A percentile compares a stretch with the other conserved stretches of the same genome.
Conservation (phyloP, 2,797 vertebrate genomes). For the Phoeniculus purpureus region DNA sequence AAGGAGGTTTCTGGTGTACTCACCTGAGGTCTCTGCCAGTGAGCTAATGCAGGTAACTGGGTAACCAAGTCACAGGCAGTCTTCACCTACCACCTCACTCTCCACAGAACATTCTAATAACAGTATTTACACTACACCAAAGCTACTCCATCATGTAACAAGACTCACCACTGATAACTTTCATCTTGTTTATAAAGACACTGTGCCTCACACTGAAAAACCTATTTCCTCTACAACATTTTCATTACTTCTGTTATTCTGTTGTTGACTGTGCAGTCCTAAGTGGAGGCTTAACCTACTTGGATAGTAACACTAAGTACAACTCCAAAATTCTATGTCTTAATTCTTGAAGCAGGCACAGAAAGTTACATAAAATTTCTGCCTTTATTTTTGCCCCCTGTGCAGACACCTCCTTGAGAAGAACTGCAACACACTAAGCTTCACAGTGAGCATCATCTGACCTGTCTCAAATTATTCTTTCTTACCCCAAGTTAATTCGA, state of each 20-base stretch:
- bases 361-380: background rate
- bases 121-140: background rate
- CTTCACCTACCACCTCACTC: background rate
- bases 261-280: background rate
- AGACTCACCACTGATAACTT: background rate
- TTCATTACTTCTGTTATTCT: background rate
- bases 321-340: background rate
- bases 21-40: rapidly evolving
- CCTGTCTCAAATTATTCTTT: background rate
- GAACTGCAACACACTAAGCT: background rate
- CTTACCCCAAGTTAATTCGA: background rate
- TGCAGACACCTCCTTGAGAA: background rate
- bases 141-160: background rate
- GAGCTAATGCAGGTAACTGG: background rate
- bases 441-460: background rate
- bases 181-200: background rate
- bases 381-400: background rate
- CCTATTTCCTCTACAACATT: background rate
- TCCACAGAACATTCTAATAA: background rate
- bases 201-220: background rate
- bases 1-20: background rate
- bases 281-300: background rate
- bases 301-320: background rate
- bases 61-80: background rate
- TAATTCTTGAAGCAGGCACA: background rate